These are phyloP conservation scores for Numenius arquata DNA, from an alignment of 2,113 vertebrate species.

Conservation along the genomic window DNA sequence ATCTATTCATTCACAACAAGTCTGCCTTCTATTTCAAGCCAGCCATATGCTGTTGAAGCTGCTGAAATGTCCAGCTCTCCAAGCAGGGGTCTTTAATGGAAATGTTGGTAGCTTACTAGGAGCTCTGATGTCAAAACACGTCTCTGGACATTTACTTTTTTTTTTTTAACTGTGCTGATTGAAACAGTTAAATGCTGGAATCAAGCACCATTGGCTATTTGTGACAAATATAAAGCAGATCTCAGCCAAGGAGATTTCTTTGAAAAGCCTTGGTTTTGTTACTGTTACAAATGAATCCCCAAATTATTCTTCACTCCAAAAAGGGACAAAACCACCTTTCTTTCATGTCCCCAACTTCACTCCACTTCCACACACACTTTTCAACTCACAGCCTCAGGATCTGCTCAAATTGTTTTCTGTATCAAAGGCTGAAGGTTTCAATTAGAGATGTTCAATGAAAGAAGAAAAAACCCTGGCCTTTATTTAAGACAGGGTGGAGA, in stretches of 20 bases:
- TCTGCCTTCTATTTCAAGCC: not conserved
- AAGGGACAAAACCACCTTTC: not conserved
- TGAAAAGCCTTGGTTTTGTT: not conserved
- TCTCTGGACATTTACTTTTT: not conserved
- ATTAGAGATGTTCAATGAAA: not conserved
- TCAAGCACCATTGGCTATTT: not conserved
- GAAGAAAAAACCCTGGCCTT: not conserved
- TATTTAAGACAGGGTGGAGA: not conserved
- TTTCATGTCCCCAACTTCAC: not conserved
- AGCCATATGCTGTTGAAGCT: not conserved
- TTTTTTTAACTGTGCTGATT: not conserved
- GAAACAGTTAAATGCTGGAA: not conserved
- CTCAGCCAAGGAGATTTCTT: not conserved
- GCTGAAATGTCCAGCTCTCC: not conserved
- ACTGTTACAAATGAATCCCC: not conserved
- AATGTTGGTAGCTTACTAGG: not conserved
- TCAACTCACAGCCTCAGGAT: not conserved
- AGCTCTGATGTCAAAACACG: not conserved
- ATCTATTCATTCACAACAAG: not conserved
- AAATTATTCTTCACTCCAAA: not conserved
- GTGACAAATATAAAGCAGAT: not conserved
- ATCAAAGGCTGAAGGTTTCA: not conserved
- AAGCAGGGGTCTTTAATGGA: not conserved
- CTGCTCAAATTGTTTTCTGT: not conserved
- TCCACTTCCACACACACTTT: not conserved